phyloP scores from a whole-genome alignment of 92 coral and sea anemone species.

The Phymanthus crucifer region DNA sequence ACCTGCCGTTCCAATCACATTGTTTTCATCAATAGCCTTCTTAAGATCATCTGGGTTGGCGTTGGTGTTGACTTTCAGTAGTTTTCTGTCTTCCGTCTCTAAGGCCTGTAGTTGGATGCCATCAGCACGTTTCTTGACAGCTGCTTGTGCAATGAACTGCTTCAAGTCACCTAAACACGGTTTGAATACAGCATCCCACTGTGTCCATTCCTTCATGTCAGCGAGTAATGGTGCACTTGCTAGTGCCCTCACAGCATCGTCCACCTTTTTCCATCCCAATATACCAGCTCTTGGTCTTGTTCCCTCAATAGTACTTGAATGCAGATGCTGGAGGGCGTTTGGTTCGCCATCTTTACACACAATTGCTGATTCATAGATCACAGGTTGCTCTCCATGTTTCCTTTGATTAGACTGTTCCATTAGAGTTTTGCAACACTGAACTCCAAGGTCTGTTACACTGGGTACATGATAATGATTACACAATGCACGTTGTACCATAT shows the following conservation, averaged over 20 bases:
- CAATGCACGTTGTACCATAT: conserved; percentile 41
- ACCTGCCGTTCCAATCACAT: conserved; percentile 72
- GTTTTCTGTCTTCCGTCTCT: conserved; percentile 67
- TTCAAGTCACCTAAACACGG: conserved; percentile 74
- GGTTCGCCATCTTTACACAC: conserved; percentile 29
- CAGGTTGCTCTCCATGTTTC: conserved; percentile 21
- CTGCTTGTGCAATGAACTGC: conserved; percentile 53
- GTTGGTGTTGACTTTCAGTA: conserved; percentile 57
- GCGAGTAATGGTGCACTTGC: conserved; percentile 72
- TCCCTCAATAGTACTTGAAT: not conserved
- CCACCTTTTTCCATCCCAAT: conserved; percentile 59
- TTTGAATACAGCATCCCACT: conserved; percentile 74
- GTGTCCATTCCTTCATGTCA: conserved; percentile 66
- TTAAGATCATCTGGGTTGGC: conserved; percentile 59
- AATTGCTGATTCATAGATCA: conserved; percentile 65
- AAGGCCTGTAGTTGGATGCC: conserved; percentile 33
- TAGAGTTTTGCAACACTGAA: conserved; percentile 36
- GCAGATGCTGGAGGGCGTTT: not conserved
- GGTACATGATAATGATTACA: conserved; percentile 61
- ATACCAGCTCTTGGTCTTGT: conserved; percentile 48
- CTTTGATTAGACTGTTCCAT: not conserved
- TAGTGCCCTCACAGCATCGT: conserved; percentile 67
- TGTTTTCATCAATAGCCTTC: conserved; percentile 46
- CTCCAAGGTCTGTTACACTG: conserved; percentile 60
- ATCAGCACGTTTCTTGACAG: conserved; percentile 16